These are phyloP conservation scores for Ormyrus nitidulus DNA, from an alignment of 2,888 invertebrate genomes.

Conservation along the genomic window DNA sequence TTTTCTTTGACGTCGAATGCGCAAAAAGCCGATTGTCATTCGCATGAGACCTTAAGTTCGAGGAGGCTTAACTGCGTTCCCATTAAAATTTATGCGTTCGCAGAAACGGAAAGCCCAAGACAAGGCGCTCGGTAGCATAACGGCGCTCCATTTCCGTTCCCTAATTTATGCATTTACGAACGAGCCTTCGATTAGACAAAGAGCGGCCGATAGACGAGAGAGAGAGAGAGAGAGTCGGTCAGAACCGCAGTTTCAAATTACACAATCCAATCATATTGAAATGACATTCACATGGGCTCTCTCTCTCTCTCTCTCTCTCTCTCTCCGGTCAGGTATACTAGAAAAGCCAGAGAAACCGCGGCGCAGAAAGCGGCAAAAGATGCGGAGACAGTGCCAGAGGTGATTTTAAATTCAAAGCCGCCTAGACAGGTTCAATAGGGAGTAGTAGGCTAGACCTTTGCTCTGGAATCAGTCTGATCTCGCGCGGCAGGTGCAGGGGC, in stretches of 20 bases:
- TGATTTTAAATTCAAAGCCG: slow-evolving; percentile 39
- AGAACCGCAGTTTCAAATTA: slow-evolving; percentile 29
- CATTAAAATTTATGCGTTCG: no score
- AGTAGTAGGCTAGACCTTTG: not conserved
- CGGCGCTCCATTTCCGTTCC: slow-evolving; percentile 33
- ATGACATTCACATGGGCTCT: slow-evolving; percentile 24
- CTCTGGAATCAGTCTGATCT: slow-evolving; percentile 4
- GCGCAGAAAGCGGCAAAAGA: slow-evolving; percentile 7
- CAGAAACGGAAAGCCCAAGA: no score
- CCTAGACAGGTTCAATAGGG: slow-evolving; percentile 29
- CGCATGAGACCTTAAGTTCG: no score
- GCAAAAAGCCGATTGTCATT: no score
- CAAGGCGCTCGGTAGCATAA: not conserved
- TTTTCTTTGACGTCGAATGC: no score
- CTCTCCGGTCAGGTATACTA: no score
- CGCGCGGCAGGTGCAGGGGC: slow-evolving; percentile 47
- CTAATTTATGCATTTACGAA: slow-evolving; percentile 39
- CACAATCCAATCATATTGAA: slow-evolving; percentile 31
- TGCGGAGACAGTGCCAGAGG: not conserved
- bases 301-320: not conserved
- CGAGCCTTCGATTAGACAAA: slow-evolving; percentile 32
- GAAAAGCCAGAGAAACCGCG: not conserved
- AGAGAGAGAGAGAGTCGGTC: no score
- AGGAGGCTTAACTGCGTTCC: no score
- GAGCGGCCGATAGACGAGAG: not conserved